A percentile compares a stretch with the other conserved stretches of the same genome.
Evolutionary conservation across 2,113 vertebrate genomes (phyloP).

Genomic region (Lutjanus erythropterus): DNA sequence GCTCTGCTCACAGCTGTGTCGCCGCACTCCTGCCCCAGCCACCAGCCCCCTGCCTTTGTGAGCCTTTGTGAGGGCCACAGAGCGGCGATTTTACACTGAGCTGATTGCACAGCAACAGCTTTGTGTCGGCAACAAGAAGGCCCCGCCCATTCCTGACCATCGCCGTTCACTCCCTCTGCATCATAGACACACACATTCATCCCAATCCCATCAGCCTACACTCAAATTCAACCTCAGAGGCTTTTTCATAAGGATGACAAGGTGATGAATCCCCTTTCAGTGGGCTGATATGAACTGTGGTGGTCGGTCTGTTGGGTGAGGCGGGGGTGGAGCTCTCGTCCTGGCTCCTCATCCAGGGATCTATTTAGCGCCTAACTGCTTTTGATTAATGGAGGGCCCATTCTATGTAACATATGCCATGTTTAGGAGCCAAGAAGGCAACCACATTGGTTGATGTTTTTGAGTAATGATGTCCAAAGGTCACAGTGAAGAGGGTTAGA

Average conservation of each 20-base stretch:
- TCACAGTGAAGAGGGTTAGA: conserved; percentile 80
- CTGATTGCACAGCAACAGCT: conserved; percentile 88
- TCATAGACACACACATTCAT: conserved; percentile 63
- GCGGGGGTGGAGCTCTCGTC: conserved; percentile 32
- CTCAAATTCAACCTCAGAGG: conserved; percentile 34
- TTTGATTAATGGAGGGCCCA: conserved; percentile 89
- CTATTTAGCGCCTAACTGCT: conserved; percentile 87
- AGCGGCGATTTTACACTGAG: conserved; percentile 88
- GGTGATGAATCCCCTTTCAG: conserved; percentile 85
- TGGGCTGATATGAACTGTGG: conserved; percentile 72
- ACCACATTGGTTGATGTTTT: conserved; percentile 79
- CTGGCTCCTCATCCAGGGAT: conserved; percentile 81
- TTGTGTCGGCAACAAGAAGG: conserved; percentile 84
- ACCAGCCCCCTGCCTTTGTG: conserved; percentile 92
- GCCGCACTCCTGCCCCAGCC: conserved; percentile 84
- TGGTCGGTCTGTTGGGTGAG: conserved; percentile 8
- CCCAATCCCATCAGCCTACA: conserved; percentile 61
- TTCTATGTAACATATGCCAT: conserved; percentile 86
- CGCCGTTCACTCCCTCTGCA: conserved; percentile 42
- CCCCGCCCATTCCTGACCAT: conserved; percentile 74
- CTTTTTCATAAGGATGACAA: conserved; percentile 76
- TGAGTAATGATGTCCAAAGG: conserved; percentile 85
- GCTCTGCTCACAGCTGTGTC: conserved; percentile 93
- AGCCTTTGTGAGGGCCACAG: conserved; percentile 85
- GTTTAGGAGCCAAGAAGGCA: conserved; percentile 72